Evolutionary conservation across 2,113 vertebrate genomes (phyloP).

Genomic region (Psettodes erumei): DNA sequence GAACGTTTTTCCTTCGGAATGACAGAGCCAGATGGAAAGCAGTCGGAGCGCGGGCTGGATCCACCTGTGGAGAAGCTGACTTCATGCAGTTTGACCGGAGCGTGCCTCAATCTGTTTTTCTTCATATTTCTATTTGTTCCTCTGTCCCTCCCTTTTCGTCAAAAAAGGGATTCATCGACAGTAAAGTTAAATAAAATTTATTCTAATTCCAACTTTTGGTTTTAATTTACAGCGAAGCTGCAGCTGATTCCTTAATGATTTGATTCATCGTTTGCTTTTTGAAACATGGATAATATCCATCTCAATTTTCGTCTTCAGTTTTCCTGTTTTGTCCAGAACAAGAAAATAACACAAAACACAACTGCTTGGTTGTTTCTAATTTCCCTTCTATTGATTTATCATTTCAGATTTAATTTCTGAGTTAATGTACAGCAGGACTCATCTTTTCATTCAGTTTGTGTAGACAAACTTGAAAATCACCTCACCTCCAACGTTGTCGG

Average conservation of each 20-base stretch:
- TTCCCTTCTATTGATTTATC: no score
- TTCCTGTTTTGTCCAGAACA: neutral
- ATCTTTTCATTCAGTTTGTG: no score
- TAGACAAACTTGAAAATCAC: no score
- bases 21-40: slow-evolving; percentile 50
- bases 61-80: slow-evolving; percentile 64
- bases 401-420: no score
- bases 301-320: neutral
- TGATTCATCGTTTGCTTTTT: no score
- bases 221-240: neutral
- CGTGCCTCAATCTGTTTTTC: neutral
- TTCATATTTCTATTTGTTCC: neutral
- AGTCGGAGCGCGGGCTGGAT: slow-evolving; percentile 6
- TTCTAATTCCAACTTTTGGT: neutral
- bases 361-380: no score
- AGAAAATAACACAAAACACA: no score
- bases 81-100: slow-evolving; percentile 26
- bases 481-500: no score
- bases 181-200: neutral
- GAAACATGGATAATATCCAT: no score
- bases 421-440: no score
- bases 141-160: neutral
- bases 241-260: no score
- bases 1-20: slow-evolving; percentile 17
- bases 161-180: neutral